A percentile compares a stretch with the other conserved stretches of the same genome.
These are phyloP conservation scores for Harpagifer antarcticus DNA, from an alignment of 2,797 vertebrate genomes.

Conservation along the genomic window DNA sequence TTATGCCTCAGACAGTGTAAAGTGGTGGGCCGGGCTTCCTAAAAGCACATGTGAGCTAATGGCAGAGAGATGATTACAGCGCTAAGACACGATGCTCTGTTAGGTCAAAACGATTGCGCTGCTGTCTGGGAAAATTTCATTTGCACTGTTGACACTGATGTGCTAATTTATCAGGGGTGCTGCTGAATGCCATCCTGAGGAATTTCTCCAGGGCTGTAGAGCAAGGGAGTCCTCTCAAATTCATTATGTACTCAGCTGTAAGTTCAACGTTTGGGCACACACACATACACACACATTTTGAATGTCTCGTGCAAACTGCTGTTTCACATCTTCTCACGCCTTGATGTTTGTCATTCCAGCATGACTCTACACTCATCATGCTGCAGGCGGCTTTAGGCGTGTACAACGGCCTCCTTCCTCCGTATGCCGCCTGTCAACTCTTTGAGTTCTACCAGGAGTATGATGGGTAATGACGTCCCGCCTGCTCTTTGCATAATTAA, in stretches of 20 bases:
- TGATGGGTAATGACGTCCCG: conserved; percentile 78
- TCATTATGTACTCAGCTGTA: conserved; percentile 92
- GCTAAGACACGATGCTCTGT: conserved; percentile 44
- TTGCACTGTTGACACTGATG: conserved; percentile 53
- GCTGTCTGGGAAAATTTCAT: conserved; percentile 49
- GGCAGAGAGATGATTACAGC: conserved; percentile 42
- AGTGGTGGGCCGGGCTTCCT: conserved; percentile 25
- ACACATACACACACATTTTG: conserved; percentile 8
- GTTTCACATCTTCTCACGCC: conserved; percentile 37
- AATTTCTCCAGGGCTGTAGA: conserved; percentile 84
- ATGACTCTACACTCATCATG: conserved; percentile 92
- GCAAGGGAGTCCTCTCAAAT: conserved; percentile 81
- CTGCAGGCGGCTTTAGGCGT: conserved; percentile 91
- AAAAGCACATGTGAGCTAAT: conserved; percentile 56
- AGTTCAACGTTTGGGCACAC: conserved; percentile 64
- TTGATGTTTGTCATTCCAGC: conserved; percentile 75
- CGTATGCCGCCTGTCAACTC: conserved; percentile 91
- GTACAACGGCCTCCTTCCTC: conserved; percentile 89
- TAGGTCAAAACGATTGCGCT: conserved; percentile 54
- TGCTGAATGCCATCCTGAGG: conserved; percentile 87
- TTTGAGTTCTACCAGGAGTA: conserved; percentile 90
- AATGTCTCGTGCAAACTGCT: conserved; percentile 13
- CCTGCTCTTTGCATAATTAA: conserved; percentile 56
- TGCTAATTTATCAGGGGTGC: conserved; percentile 85
- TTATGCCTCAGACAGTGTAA: conserved; percentile 42